These are phyloP conservation scores for Halocynthia aurantium DNA, from an alignment of 23 tunicate genomes.

Conservation along the genomic window DNA sequence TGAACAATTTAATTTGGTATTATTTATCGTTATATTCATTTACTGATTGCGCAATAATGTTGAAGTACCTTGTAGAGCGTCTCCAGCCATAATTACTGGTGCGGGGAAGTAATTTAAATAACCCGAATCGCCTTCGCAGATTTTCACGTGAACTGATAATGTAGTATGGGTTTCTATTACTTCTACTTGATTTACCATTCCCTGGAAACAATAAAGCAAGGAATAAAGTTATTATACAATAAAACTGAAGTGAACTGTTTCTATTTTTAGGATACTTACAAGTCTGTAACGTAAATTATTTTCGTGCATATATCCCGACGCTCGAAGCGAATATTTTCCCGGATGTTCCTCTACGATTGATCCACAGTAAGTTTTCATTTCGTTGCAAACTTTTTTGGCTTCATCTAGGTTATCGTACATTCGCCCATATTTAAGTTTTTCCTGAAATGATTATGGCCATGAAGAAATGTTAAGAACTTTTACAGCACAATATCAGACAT, in stretches of 20 bases:
- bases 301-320: constrained; percentile 71
- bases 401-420: constrained; percentile 45
- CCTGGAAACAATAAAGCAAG: constrained; percentile 27
- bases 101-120: constrained; percentile 41
- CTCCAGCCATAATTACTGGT: constrained; percentile 44
- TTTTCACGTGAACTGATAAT: constrained; percentile 49
- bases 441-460: background rate
- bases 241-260: background rate
- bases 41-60: background rate
- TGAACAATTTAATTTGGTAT: background rate
- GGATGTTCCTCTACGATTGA: constrained; percentile 60
- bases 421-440: constrained; percentile 32
- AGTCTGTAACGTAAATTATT: constrained; percentile 44
- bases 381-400: constrained; percentile 53
- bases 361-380: constrained; percentile 33
- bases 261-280: constrained; percentile 3
- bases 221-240: background rate
- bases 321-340: constrained; percentile 49
- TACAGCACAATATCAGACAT: too few relatives aligned
- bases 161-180: constrained; percentile 48
- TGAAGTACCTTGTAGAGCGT: constrained; percentile 30
- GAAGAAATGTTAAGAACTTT: too few relatives aligned
- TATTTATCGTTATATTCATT: background rate
- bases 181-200: constrained; percentile 42
- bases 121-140: constrained; percentile 28